Conservation (phyloP, 2,113 vertebrate species). For the Dipodomys spectabilis region DNA sequence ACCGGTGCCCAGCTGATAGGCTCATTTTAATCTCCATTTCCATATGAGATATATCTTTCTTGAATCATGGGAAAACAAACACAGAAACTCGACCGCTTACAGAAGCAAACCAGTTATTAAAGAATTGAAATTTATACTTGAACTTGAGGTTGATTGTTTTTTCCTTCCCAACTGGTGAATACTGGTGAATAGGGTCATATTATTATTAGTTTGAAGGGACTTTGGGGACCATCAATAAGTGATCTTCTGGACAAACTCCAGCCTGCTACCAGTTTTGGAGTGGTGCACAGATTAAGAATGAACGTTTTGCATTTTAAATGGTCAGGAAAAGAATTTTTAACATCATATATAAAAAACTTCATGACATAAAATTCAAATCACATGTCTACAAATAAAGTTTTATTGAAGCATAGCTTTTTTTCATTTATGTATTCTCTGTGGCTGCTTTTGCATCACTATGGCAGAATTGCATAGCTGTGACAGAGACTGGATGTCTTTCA, state of each 20-base stretch:
- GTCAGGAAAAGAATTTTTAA: background rate
- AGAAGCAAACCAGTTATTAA: background rate
- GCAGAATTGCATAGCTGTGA: background rate
- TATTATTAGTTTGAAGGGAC: background rate
- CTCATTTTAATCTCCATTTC: background rate
- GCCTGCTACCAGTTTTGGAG: background rate
- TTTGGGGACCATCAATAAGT: background rate
- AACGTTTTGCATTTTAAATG: background rate
- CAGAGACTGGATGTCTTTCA: background rate
- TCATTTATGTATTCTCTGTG: background rate
- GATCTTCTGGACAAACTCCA: background rate
- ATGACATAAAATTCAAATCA: conserved; percentile 21
- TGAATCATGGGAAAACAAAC: background rate
- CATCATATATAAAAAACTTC: background rate
- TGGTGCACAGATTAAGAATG: too few species aligned
- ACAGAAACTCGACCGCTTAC: background rate
- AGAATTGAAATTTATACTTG: background rate
- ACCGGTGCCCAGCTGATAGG: background rate
- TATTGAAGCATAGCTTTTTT: background rate
- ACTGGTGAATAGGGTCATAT: background rate
- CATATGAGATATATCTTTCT: background rate
- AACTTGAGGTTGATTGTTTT: background rate
- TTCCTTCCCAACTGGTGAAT: background rate
- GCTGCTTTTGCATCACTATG: background rate
- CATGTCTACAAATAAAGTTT: background rate